These are phyloP conservation scores for Neosilurus hyrtlii DNA, from an alignment of 2,797 vertebrate genomes.

Conservation along the genomic window DNA sequence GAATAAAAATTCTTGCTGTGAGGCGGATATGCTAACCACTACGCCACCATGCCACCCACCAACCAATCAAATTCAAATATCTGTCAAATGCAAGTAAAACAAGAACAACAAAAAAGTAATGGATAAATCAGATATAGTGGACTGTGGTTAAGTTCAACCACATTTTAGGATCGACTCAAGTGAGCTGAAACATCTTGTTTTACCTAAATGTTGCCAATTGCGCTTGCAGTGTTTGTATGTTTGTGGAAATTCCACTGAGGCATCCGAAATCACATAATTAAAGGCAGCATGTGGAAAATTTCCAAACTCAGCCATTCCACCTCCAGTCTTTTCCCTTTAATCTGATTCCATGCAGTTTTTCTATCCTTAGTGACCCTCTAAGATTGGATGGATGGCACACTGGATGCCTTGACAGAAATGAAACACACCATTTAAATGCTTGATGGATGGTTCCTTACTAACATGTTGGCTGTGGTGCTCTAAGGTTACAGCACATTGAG, in stretches of 20 bases:
- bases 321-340: not conserved
- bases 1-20: too few species aligned
- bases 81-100: too few species aligned
- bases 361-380: not conserved
- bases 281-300: slow-evolving; percentile 37
- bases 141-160: too few species aligned
- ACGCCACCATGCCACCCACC: too few species aligned
- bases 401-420: not conserved
- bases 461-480: not conserved
- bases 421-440: slow-evolving; percentile 20
- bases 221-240: slow-evolving; percentile 32
- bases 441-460: not conserved
- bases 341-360: not conserved
- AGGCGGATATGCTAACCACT: too few species aligned
- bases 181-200: slow-evolving; percentile 21
- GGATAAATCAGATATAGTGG: not conserved
- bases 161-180: slow-evolving; percentile 14
- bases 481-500: not conserved
- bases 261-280: slow-evolving; percentile 42
- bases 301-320: slow-evolving; percentile 27
- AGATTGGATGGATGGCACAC: not conserved
- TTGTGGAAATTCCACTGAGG: slow-evolving; percentile 38
- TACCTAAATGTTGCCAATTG: slow-evolving; percentile 21
- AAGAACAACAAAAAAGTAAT: not conserved
- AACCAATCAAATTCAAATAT: not conserved